Conservation (phyloP, 2,113 vertebrate genomes). For the Nicator chloris region DNA sequence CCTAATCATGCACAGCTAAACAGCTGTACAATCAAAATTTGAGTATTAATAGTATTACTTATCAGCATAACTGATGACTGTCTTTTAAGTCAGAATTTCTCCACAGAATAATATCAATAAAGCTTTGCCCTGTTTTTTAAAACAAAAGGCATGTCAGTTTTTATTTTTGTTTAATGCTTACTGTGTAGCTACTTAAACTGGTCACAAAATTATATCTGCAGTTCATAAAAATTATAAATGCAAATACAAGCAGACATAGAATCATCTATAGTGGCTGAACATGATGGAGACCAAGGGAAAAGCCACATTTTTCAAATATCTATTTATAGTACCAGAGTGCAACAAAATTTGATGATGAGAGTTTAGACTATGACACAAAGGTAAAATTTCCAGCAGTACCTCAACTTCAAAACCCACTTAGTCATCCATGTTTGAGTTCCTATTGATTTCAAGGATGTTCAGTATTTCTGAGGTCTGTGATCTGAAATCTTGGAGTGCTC, state of each 20-base stretch:
- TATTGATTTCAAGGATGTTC: background rate
- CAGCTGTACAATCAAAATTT: constrained; percentile 1
- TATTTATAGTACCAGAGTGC: background rate
- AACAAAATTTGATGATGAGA: background rate
- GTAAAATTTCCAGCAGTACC: background rate
- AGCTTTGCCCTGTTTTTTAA: background rate
- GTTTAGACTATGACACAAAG: background rate
- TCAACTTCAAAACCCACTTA: background rate
- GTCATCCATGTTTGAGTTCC: background rate
- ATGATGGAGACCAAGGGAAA: background rate
- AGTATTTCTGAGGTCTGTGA: background rate
- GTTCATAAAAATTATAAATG: background rate
- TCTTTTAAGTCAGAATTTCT: background rate
- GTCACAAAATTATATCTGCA: background rate
- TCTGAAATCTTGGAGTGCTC: background rate
- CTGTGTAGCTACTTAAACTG: background rate
- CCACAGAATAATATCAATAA: background rate
- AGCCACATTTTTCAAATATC: background rate
- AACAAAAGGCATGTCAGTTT: background rate
- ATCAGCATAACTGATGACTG: background rate
- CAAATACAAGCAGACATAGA: background rate
- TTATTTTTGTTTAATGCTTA: background rate
- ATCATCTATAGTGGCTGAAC: background rate
- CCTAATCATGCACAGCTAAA: constrained; percentile 15
- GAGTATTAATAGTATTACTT: background rate